Base-by-base conservation (phyloP, 2,113 vertebrate species). In the Phrynosoma blainvillii region DNA sequence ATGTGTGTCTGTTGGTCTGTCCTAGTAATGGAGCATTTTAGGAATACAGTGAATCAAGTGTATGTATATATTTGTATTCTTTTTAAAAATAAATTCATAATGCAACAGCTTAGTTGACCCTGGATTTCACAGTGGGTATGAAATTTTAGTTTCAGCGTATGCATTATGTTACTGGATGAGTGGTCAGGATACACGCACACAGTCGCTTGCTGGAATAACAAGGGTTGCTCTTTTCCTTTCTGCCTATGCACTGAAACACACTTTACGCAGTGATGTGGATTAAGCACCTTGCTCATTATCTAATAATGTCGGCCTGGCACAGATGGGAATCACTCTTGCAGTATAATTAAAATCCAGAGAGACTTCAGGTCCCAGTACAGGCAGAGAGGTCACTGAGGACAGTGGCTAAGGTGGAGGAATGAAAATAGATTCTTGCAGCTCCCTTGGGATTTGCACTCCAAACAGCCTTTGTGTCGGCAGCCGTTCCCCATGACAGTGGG, bases 301-400 rank as follows among this genome's bases (percentile, higher is more conserved):
- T 92, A 21, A 1, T 88, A 88, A 90, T 88, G 82, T 13, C 79
- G 68, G 1, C 79, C 56, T 91, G 89, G 88, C 94, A 77, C 42
- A 91, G 65, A 87, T 68, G 42, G 81, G 1, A 23, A 79, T 91
- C 71, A 83, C 93, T 91, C 75, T 92, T 71, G 66, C 89, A 54
- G 76, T 85, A 68, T 25, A 71, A 62, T 91, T 93, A 77, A 73
- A 87, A 42, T 93, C 78, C 82, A 93, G 68, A 79, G 74, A 90
- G 68, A 84, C 13, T 80, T 73, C 5, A 25, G 65, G 40, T 77
- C 73, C 23, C 1, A 7, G 0, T 66, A 88, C 40, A 52, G 7
- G 5, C 65, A 79, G 87, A 89, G 84, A 3, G 62, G 70, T 76
- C 65, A 85, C 1, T 16, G 84, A 84, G 73, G 90, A 27, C n/a